phyloP scores from a whole-genome alignment of 2,888 invertebrate genomes.

The Hyposoter didymator region DNA sequence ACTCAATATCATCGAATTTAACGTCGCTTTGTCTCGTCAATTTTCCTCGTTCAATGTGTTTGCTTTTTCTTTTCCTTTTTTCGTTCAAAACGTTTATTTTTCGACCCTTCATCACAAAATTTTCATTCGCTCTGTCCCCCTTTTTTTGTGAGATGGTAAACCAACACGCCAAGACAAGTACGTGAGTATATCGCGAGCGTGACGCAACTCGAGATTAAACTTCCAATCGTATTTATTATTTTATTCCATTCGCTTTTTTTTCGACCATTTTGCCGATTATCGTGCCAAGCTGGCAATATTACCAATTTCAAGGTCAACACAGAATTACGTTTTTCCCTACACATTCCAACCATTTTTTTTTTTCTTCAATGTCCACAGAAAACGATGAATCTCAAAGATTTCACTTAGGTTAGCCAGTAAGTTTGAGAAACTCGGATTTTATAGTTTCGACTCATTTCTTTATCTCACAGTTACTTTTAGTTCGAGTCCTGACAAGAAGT shows the following conservation, averaged over 20 bases:
- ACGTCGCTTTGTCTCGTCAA: conserved; percentile 58
- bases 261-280: conserved; percentile 44
- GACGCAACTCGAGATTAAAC: conserved; percentile 60
- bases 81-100: background rate
- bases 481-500: conserved; percentile 65
- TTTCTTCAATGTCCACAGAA: background rate
- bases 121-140: background rate
- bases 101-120: background rate
- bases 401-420: background rate
- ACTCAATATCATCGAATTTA: conserved; percentile 57
- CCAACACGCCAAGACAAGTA: conserved; percentile 10
- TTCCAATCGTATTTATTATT: conserved; percentile 58
- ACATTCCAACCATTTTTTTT: background rate
- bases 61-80: background rate
- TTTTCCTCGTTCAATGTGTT: conserved; percentile 40
- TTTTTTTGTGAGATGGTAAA: conserved; percentile 25
- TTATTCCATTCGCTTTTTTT: conserved; percentile 51
- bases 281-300: conserved; percentile 45
- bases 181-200: conserved; percentile 41
- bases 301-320: conserved; percentile 16
- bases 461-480: conserved; percentile 76
- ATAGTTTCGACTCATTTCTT: conserved; percentile 19
- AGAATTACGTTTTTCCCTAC: background rate
- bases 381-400: background rate
- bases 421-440: background rate